Percentiles rank a stretch among this genome's conserved stretches.
phyloP scores from a whole-genome alignment of 2,113 vertebrate species.

The Chloebia gouldiae region DNA sequence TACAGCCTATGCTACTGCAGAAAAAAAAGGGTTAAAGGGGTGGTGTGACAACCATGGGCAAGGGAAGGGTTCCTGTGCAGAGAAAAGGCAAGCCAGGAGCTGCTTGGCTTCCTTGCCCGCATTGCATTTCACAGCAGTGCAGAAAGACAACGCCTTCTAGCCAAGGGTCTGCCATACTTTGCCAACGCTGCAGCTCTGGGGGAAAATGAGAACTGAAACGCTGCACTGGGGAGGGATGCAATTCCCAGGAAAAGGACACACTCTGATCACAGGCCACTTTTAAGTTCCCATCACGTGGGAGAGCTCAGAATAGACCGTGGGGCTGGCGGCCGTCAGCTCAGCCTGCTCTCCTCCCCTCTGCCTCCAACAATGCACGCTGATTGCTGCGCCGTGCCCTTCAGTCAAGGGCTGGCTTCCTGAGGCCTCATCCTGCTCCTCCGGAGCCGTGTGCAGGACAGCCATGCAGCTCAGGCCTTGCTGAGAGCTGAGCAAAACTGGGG shows the following conservation, averaged over 20 bases:
- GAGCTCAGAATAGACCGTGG: constrained; percentile 31
- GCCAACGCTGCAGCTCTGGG: background rate
- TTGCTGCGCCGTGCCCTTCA: constrained; percentile 30
- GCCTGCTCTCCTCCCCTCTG: constrained; percentile 4
- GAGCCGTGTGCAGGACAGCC: background rate
- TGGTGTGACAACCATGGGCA: background rate
- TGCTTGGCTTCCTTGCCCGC: background rate
- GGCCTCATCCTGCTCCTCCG: background rate
- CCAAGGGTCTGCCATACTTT: background rate
- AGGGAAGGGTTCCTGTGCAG: background rate
- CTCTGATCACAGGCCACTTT: constrained; percentile 25
- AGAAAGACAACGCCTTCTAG: background rate
- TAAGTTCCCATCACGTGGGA: constrained; percentile 48
- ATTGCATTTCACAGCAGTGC: background rate
- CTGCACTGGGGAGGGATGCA: background rate
- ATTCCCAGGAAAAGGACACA: background rate
- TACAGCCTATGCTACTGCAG: background rate
- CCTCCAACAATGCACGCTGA: background rate
- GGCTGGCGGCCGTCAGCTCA: background rate
- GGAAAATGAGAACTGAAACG: background rate
- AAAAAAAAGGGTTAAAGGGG: background rate
- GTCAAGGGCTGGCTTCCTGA: constrained; percentile 56
- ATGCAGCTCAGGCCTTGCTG: background rate
- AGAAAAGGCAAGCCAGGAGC: background rate
- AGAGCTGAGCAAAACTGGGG: background rate